Conservation (phyloP, 1,140 invertebrate genomes). For the Drosophila pseudoananassae region DNA sequence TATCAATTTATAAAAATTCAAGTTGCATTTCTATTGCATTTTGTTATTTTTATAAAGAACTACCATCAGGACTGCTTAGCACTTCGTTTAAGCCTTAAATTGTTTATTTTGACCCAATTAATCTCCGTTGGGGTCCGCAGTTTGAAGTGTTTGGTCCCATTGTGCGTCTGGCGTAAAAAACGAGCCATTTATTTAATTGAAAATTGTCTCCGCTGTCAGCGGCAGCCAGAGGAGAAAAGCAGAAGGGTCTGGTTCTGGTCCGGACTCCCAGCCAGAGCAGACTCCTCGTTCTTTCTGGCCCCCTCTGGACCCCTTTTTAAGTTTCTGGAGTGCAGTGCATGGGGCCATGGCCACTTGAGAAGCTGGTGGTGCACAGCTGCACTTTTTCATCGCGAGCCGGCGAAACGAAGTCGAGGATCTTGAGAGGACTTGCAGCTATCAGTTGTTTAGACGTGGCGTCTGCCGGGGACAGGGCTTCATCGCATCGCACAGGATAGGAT, state of each 20-base stretch:
- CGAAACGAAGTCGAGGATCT: constrained; percentile 53
- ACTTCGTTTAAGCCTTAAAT: background rate
- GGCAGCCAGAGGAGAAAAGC: constrained; percentile 44
- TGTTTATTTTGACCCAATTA: constrained; percentile 37
- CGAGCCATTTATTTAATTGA: constrained; percentile 77
- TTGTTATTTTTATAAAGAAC: background rate
- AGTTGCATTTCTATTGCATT: background rate
- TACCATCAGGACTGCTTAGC: constrained; percentile 5
- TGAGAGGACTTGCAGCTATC: constrained; percentile 66
- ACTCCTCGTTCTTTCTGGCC: constrained; percentile 15
- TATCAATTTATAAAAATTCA: background rate
- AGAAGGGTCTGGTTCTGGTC: constrained; percentile 17
- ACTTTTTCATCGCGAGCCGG: constrained; percentile 47
- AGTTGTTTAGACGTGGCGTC: constrained; percentile 71
- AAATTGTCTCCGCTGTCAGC: constrained; percentile 77
- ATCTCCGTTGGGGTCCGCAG: constrained; percentile 5
- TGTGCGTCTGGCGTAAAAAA: constrained; percentile 66
- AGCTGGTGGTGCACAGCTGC: constrained; percentile 47
- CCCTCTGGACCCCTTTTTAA: background rate
- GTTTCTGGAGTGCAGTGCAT: constrained; percentile 13
- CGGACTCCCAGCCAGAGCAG: constrained; percentile 13
- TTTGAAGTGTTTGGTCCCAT: constrained; percentile 39
- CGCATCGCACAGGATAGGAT: too few species aligned
- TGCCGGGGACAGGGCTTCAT: constrained; percentile 40
- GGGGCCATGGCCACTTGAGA: constrained; percentile 34